Evolutionary conservation across 2,888 invertebrate genomes (phyloP), one percentile per base, ranked within the genome.

Genomic region (Dryadula phaetusa): DNA sequence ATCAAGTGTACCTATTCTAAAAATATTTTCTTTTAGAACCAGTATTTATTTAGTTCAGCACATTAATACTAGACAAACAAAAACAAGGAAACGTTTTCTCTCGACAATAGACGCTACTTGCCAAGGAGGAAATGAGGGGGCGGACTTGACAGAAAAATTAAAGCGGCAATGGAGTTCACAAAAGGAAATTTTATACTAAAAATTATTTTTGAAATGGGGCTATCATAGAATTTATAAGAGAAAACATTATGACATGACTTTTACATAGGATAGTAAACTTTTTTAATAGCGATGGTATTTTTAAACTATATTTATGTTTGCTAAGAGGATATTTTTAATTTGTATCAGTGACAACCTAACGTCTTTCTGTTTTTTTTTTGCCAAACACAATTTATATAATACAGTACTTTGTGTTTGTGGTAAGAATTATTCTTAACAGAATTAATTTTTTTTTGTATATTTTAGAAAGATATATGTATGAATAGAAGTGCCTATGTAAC

Each of bases 171-270:
- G 58, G 63, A 61, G 64, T 65, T 68, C 54, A 70, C 73, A 75
- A 64, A 64, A 18, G 56, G 54, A 53, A 44, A 16, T 49, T 58
- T 58, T 47, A 47, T 58, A 37, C 60, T 47, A 37, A 64, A 56
- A 64, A 34, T 18, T 28, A 28, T 47, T 28, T 76, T 75, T 79
- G 82, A 82, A 83, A 83, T 77, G 80, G 77, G 78, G 77, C 77
- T 75, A 81, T 82, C 80, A 78, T 67, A 67, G 75, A 79, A 80
- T 83, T 84, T 80, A 80, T 77, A 81, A 77, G 74, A 18, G 37
- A 58, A 16, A 20, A 18, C 56, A 56, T 75, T 76, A 74, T 76
- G 72, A 73, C 75, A 78, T 78, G 75, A 77, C 78, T 81, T 82
- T 77, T 70, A 69, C 72, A 72, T 70, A 22, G 46, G 18, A 64